Evolutionary conservation across 2,797 vertebrate genomes (phyloP).

Genomic region (Coranthus polyacanthus): DNA sequence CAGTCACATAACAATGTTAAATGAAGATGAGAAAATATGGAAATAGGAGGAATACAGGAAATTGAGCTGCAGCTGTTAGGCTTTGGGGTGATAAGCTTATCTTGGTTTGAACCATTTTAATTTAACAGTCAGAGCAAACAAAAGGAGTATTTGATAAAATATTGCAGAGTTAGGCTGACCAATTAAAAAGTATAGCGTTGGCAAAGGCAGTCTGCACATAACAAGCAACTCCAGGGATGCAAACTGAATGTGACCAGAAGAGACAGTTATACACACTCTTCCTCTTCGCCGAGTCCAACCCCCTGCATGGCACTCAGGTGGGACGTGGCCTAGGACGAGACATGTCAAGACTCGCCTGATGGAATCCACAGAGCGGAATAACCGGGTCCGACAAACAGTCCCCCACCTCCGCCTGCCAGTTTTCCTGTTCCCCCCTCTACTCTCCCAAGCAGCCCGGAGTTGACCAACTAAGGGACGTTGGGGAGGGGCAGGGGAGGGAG

Average conservation of each 20-base stretch:
- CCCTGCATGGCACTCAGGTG: constrained; percentile 67
- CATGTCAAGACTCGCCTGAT: constrained; percentile 78
- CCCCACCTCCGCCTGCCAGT: constrained; percentile 67
- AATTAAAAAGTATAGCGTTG: constrained; percentile 30
- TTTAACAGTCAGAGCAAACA: constrained; percentile 63
- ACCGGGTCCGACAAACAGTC: constrained; percentile 79
- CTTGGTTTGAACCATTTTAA: constrained; percentile 58
- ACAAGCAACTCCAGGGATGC: constrained; percentile 56
- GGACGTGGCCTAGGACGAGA: constrained; percentile 72
- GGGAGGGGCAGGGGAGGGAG: constrained; percentile 43
- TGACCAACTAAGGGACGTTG: constrained; percentile 50
- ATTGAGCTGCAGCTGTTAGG: constrained; percentile 62
- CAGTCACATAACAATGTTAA: constrained; percentile 37
- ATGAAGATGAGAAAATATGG: constrained; percentile 50
- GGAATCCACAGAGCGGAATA: constrained; percentile 79
- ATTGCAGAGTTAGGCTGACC: constrained; percentile 52
- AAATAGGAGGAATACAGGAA: constrained; percentile 49
- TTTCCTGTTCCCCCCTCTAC: constrained; percentile 39
- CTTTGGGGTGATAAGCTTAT: constrained; percentile 65
- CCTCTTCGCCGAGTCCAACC: constrained; percentile 55
- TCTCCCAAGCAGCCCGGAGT: constrained; percentile 52
- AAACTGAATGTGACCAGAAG: constrained; percentile 74
- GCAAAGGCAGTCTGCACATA: constrained; percentile 51
- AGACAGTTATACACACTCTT: constrained; percentile 71
- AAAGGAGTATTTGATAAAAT: constrained; percentile 58